Evolutionary conservation across 2,113 vertebrate species (phyloP).

Genomic region (Herpailurus yagouaroundi): DNA sequence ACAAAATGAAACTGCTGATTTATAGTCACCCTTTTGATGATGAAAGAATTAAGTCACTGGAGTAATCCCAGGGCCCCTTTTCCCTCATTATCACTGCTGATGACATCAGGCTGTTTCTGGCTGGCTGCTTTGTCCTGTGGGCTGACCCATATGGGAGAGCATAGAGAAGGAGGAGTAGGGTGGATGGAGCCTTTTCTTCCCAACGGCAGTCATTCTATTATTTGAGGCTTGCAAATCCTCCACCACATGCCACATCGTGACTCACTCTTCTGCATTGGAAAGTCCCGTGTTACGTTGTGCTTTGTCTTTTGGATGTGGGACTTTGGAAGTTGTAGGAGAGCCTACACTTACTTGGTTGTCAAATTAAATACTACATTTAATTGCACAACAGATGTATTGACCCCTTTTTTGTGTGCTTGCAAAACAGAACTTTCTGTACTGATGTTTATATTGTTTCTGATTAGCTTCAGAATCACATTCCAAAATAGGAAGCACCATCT

Average conservation of each 20-base stretch:
- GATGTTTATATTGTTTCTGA: background rate
- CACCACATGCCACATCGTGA: background rate
- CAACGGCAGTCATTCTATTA: background rate
- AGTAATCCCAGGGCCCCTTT: background rate
- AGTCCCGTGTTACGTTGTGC: conserved; percentile 22
- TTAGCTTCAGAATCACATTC: background rate
- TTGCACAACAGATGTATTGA: background rate
- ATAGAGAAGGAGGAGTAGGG: background rate
- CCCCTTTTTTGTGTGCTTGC: background rate
- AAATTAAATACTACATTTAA: background rate
- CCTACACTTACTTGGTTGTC: background rate
- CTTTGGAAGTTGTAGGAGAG: background rate
- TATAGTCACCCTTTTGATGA: background rate
- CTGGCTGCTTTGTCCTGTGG: background rate
- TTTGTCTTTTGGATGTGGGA: conserved; percentile 45
- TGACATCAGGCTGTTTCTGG: background rate
- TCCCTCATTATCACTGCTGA: background rate
- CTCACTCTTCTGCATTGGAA: conserved; percentile 61
- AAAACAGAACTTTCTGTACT: background rate
- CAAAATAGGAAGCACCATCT: background rate
- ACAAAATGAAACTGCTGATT: background rate
- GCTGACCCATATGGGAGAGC: background rate
- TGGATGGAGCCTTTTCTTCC: background rate
- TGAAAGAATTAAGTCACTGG: background rate
- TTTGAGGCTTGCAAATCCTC: background rate